Percentiles rank a stretch among this genome's conserved stretches.
phyloP scores from a whole-genome alignment of 1,140 invertebrate species.

The Hylyphantes graminicola region DNA sequence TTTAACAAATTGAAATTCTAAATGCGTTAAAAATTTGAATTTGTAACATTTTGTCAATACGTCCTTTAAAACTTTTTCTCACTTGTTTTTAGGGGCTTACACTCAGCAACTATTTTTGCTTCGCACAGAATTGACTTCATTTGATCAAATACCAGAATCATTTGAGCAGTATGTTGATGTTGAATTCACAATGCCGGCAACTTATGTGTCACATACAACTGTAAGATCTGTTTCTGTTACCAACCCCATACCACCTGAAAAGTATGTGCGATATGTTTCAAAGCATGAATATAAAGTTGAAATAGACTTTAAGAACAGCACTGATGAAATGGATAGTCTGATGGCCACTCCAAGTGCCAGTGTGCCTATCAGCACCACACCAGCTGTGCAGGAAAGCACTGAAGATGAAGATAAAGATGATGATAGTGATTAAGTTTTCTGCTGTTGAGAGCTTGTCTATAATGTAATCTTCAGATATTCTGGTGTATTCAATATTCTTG shows the following conservation, averaged over 20 bases:
- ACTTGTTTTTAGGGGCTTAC: slow-evolving; percentile 82
- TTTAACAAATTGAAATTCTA: no score
- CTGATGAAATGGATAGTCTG: slow-evolving; percentile 56
- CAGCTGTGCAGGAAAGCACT: slow-evolving; percentile 55
- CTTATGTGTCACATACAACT: slow-evolving; percentile 96
- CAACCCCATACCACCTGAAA: slow-evolving; percentile 94
- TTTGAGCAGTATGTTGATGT: slow-evolving; percentile 89
- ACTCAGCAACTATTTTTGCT: slow-evolving; percentile 95
- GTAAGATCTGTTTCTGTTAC: slow-evolving; percentile 87
- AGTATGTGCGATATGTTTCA: slow-evolving; percentile 97
- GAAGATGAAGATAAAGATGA: slow-evolving; percentile 60
- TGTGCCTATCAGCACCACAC: slow-evolving; percentile 29
- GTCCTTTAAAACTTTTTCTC: neutral
- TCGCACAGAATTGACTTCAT: slow-evolving; percentile 92
- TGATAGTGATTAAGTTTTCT: slow-evolving; percentile 56
- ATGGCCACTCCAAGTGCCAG: slow-evolving; percentile 31
- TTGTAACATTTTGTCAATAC: no score
- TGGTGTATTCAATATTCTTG: slow-evolving; percentile 49
- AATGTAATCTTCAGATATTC: slow-evolving; percentile 20
- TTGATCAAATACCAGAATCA: slow-evolving; percentile 95
- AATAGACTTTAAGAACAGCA: slow-evolving; percentile 60
- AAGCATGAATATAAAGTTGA: slow-evolving; percentile 87
- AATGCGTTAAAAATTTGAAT: no score
- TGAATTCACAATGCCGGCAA: slow-evolving; percentile 99
- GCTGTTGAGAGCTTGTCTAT: slow-evolving; percentile 32